Percentiles rank a stretch among this genome's conserved stretches.
phyloP scores from a whole-genome alignment of 2,797 vertebrate species.

The Zalophus californianus region DNA sequence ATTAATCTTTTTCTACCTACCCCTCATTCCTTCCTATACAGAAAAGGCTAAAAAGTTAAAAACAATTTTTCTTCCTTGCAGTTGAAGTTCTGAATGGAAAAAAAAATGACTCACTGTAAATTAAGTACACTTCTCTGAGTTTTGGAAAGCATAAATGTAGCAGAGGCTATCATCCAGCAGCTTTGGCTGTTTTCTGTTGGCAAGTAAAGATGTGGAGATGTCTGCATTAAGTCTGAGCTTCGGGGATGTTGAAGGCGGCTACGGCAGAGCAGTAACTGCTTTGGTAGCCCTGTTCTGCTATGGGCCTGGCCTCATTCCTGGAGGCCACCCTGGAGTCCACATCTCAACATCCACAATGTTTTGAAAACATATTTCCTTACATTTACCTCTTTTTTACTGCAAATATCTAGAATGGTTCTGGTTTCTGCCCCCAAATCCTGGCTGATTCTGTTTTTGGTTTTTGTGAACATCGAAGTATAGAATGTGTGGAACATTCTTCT shows the following conservation, averaged over 20 bases:
- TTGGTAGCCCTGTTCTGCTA: not conserved
- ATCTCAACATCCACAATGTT: not conserved
- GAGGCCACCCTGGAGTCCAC: not conserved
- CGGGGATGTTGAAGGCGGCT: not conserved
- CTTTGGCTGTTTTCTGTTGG: not conserved
- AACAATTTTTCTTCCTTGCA: not conserved
- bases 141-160: not conserved
- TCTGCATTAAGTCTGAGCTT: not conserved
- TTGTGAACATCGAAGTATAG: not conserved
- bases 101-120: not conserved
- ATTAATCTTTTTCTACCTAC: not conserved
- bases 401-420: not conserved
- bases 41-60: not conserved
- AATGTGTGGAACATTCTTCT: not conserved
- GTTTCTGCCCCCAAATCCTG: not conserved
- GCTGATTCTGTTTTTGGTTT: not conserved
- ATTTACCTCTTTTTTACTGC: not conserved
- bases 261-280: not conserved
- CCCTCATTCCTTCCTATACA: not conserved
- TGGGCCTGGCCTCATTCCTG: not conserved
- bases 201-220: not conserved
- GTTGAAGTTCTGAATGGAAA: not conserved
- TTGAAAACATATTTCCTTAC: not conserved
- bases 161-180: not conserved
- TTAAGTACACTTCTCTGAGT: not conserved